These are phyloP conservation scores for Mustela lutreola DNA, from an alignment of 2,113 vertebrate genomes.

Conservation along the genomic window DNA sequence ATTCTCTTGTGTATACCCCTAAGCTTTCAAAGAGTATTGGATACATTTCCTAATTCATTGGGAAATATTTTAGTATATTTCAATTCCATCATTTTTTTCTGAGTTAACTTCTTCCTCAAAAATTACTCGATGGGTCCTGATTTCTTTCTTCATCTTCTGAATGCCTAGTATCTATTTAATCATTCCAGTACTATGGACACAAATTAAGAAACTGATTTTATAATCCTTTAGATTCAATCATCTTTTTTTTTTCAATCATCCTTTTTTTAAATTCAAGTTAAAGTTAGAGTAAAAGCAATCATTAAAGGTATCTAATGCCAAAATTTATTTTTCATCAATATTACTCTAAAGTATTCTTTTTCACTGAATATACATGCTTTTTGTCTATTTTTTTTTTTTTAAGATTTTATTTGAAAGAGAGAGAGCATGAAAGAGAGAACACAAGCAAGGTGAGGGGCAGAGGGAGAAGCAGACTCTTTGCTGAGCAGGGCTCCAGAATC, in stretches of 20 bases:
- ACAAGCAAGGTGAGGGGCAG: too few species aligned
- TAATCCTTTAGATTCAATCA: neutral
- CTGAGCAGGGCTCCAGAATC: too few species aligned
- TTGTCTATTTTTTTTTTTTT: neutral
- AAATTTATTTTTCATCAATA: neutral
- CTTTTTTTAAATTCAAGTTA: neutral
- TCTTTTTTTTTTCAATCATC: neutral
- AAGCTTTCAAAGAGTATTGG: neutral
- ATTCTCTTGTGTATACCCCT: neutral
- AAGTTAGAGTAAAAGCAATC: neutral
- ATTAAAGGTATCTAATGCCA: neutral
- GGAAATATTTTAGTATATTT: neutral
- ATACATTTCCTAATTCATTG: neutral
- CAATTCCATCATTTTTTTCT: neutral
- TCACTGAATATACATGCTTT: neutral
- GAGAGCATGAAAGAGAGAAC: too few species aligned
- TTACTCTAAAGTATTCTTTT: neutral
- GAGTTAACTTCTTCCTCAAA: neutral
- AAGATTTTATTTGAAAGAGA: too few species aligned
- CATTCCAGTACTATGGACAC: neutral
- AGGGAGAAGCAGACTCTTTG: too few species aligned
- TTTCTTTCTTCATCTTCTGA: neutral
- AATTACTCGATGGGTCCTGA: neutral
- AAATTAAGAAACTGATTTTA: neutral
- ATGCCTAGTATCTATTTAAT: neutral